A percentile compares a stretch with the other conserved stretches of the same genome.
phyloP scores from a whole-genome alignment of 2,797 vertebrate species.

The Danio choprae region DNA sequence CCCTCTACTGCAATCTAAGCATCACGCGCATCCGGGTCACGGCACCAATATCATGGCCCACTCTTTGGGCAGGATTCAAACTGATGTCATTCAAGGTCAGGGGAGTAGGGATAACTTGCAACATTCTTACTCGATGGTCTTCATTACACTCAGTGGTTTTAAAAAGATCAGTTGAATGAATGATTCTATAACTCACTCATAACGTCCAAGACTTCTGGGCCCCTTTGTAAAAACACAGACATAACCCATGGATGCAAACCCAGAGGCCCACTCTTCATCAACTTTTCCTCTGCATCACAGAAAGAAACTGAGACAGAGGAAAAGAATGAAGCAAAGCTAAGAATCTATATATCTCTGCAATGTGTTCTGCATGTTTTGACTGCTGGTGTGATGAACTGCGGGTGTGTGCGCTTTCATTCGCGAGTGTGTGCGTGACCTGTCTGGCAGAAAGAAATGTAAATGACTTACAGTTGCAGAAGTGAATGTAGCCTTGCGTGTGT shows the following conservation, averaged over 20 bases:
- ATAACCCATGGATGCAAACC: not conserved
- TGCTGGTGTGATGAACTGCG: constrained; percentile 43
- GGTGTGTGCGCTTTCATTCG: constrained; percentile 30
- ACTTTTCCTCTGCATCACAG: constrained; percentile 5
- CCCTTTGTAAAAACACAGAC: not conserved
- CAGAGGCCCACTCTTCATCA: constrained; percentile 11
- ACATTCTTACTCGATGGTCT: too few relatives aligned
- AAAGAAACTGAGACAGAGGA: not conserved
- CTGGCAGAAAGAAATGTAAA: constrained; percentile 63
- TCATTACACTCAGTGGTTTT: too few relatives aligned
- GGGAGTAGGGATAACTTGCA: too few relatives aligned
- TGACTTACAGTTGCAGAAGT: constrained; percentile 63
- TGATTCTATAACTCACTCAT: not conserved
- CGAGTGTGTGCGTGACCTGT: constrained; percentile 44
- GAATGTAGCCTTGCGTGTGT: constrained; percentile 52
- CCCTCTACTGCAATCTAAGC: too few relatives aligned
- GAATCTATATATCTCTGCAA: constrained; percentile 52
- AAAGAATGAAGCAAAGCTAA: constrained; percentile 7
- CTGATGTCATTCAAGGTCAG: too few relatives aligned
- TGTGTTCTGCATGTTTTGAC: constrained; percentile 30
- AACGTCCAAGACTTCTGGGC: not conserved
- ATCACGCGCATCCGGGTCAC: too few relatives aligned
- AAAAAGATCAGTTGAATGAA: too few relatives aligned
- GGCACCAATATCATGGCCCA: too few relatives aligned
- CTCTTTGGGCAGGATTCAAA: too few relatives aligned